Percentiles rank a stretch among this genome's conserved stretches.
Conservation (phyloP, 2,113 vertebrate species). For the Beaufortia kweichowensis region DNA sequence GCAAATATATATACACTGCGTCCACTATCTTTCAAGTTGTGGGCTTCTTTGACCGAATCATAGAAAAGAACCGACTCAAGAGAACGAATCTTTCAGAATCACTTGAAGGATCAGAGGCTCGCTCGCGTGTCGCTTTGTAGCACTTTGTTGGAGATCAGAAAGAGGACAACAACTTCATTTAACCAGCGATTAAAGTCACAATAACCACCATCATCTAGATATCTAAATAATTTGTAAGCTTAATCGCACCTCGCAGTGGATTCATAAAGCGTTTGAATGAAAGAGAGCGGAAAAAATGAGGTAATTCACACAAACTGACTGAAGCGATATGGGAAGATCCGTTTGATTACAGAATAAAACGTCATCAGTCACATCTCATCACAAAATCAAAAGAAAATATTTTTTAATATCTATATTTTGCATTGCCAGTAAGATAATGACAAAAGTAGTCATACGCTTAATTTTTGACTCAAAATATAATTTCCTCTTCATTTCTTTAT, state of each 20-base stretch:
- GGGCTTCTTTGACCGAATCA: not conserved
- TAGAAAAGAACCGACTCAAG: not conserved
- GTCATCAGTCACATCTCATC: not conserved
- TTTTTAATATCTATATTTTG: too few relatives aligned
- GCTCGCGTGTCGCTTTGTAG: constrained; percentile 7
- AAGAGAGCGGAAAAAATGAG: not conserved
- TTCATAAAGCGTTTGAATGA: not conserved
- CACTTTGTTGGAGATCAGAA: not conserved
- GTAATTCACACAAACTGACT: not conserved
- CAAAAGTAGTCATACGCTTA: not conserved
- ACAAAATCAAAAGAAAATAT: not conserved
- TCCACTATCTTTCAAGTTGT: too few relatives aligned
- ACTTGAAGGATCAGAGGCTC: not conserved
- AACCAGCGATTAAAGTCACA: constrained; percentile 14
- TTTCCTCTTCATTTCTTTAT: too few relatives aligned
- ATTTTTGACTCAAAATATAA: too few relatives aligned
- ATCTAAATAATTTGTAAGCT: not conserved
- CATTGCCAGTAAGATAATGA: not conserved
- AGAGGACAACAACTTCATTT: not conserved
- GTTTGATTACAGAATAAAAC: not conserved
- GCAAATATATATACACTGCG: too few relatives aligned
- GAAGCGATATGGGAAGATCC: not conserved
- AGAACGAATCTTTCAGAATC: not conserved
- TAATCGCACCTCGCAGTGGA: constrained; percentile 12
- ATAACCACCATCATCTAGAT: not conserved